Base-by-base conservation (phyloP, 2,888 invertebrate species). In the Melieria omissa region DNA sequence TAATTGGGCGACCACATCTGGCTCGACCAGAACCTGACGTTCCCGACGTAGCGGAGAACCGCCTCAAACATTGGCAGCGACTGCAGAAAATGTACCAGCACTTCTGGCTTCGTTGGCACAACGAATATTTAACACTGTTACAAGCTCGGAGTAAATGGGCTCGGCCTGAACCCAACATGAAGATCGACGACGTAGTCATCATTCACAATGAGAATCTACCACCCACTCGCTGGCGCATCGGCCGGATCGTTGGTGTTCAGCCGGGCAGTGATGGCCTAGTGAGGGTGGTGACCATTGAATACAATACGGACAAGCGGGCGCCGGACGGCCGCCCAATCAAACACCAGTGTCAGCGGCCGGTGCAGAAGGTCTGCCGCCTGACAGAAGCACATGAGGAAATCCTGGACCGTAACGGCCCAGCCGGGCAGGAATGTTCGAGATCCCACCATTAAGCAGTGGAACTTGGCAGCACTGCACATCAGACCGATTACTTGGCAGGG, bases 331-430 rank as follows among this genome's bases (percentile, higher is more conserved):
- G 8, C 9, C 60, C 16, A 10, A n/a, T 67, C 29, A 60, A 67
- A 60, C 67, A 44, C 4, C 67, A 67, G 47, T 67, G 41, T n/a
- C 58, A 67, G 44, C 58, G 66, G 7, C 66, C 58, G 47, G 44
- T 67, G 10, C 67, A 58, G 44, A 67, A 66, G 55, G 16, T 65
- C 4, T 10, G 41, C 8, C 16, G 45, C n/a, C 65, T 65, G 42
- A 55, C 12, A 16, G 58, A 46, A 47, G 46, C 46, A 41, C 10
- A 64, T 3, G n/a, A 49, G n/a, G 42, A 58, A 58, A 47, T 60
- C 47, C 67, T 67, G 49, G 49, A 49, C 60, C 49, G 8, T 16
- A 49, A 41, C 10, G 68, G 10, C 41, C 58, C 58, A 66, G 58
- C 58, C 12, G 57, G 52, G 9, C 52, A 52, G 52, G 52, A 52